A percentile compares a stretch with the other conserved stretches of the same genome.
Evolutionary conservation across 2,888 invertebrate genomes (phyloP).

Genomic region (Sarcophaga carnaria): DNA sequence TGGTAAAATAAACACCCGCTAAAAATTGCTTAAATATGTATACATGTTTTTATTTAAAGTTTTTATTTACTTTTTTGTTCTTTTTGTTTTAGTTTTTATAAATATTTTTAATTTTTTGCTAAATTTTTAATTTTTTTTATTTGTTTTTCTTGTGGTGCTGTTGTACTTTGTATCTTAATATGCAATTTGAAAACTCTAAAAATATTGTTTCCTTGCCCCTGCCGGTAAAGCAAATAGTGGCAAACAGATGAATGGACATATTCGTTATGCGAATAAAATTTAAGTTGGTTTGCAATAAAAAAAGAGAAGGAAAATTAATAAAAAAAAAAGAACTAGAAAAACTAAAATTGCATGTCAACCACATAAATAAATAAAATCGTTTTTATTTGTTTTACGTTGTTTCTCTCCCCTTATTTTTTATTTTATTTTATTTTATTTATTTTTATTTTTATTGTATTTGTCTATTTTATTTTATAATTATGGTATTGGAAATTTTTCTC

Average conservation of each 20-base stretch:
- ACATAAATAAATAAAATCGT: conserved; percentile 59
- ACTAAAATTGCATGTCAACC: conserved; percentile 63
- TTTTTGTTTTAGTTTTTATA: too few species aligned
- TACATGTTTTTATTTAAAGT: too few species aligned
- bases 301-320: too few species aligned
- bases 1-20: too few species aligned
- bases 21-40: too few species aligned
- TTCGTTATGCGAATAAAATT: conserved; percentile 52
- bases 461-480: conserved; percentile 51
- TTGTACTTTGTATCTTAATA: too few species aligned
- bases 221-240: conserved; percentile 19
- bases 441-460: conserved; percentile 23
- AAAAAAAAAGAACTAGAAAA: conserved; percentile 20
- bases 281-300: neutral
- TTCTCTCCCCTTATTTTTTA: neutral
- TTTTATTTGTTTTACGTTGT: conserved; percentile 34
- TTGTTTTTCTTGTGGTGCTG: too few species aligned
- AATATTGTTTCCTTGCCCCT: conserved; percentile 1
- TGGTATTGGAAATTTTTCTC: conserved; percentile 40
- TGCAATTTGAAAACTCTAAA: neutral
- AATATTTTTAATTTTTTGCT: too few species aligned
- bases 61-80: too few species aligned
- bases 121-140: too few species aligned
- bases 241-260: conserved; percentile 28
- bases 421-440: neutral